Evolutionary conservation across 2,888 invertebrate genomes (phyloP), one percentile per base, ranked within the genome.

Genomic region (Ochlodes sylvanus): DNA sequence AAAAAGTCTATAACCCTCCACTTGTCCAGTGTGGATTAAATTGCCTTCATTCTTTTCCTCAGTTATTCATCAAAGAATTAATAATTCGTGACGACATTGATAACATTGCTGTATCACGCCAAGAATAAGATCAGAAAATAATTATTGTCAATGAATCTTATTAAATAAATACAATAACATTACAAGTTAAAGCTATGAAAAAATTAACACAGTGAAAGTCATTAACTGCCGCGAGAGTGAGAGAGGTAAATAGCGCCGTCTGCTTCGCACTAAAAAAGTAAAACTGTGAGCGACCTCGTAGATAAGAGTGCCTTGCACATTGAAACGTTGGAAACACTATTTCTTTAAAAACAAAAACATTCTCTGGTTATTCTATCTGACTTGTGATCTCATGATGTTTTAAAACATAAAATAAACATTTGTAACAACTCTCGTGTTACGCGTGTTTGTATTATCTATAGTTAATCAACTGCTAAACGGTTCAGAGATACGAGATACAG

Each of bases 211-310:
- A 60, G 60, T 60, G 60, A 60, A 60, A 60, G 44, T 60, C 60
- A 60, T 60, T 60, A 60, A 60, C 60, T 9, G 60, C 14, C n/a
- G 5, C 21, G 41, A n/a, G 60, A 60, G 60, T 27, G 60, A 60
- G 60, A 60, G 60, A 60, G 60, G 60, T 58, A 14, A 19, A 21
- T 44, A 60, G 9, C 54, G 21, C 54, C 42, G 60, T 12, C 14
- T 32, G 44, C 15, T 42, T 60, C 32, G 44, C 57, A 21, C 57
- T 58, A 58, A 58, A 58, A 58, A 58, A 58, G 57, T 58, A 58
- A 60, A 60, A 60, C 44, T 60, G 60, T 57, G 7, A 27, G 58
- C 60, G 60, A 60, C 60, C 60, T 60, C 60, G 44, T 60, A 44
- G 41, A 44, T 58, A 44, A 19, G 34, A 42, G 58, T 42, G 42